These are phyloP conservation scores for Scarus forsteni DNA, from an alignment of 2,797 vertebrate species.

Conservation along the genomic window DNA sequence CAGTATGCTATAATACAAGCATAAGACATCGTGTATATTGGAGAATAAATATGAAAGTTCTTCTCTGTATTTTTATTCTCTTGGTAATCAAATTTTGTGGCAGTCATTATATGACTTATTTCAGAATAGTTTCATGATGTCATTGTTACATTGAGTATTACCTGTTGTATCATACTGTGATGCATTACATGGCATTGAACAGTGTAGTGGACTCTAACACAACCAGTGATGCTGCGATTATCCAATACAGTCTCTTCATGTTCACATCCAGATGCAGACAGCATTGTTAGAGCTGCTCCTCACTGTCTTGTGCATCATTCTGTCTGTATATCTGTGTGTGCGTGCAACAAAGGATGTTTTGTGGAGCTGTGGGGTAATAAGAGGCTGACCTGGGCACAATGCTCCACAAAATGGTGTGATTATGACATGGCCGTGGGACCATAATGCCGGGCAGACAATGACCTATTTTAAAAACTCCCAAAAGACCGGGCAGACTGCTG, in stretches of 20 bases:
- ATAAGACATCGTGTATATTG: no score
- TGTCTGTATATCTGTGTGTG: slow-evolving; percentile 10
- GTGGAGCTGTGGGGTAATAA: slow-evolving; percentile 59
- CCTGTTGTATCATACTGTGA: no score
- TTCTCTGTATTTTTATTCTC: no score
- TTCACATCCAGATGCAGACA: slow-evolving; percentile 24
- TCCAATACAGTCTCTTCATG: slow-evolving; percentile 26
- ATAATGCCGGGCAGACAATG: slow-evolving; percentile 81
- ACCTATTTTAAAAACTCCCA: slow-evolving; percentile 77
- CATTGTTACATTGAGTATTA: no score
- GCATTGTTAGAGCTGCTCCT: slow-evolving; percentile 36
- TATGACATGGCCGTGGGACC: slow-evolving; percentile 72
- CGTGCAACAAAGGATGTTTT: slow-evolving; percentile 53
- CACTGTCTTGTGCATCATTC: slow-evolving; percentile 33
- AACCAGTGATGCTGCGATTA: slow-evolving; percentile 35
- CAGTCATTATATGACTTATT: no score
- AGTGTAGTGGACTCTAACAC: neutral
- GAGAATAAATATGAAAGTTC: no score
- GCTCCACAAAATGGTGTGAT: slow-evolving; percentile 72
- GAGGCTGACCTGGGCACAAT: slow-evolving; percentile 59
- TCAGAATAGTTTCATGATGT: no score
- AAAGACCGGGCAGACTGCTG: slow-evolving; percentile 62
- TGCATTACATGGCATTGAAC: no score
- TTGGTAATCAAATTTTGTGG: no score
- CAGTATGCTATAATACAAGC: no score